A percentile compares a stretch with the other conserved stretches of the same genome.
Evolutionary conservation across 1,140 invertebrate species (phyloP).

Genomic region (Zaprionus ornatus): DNA sequence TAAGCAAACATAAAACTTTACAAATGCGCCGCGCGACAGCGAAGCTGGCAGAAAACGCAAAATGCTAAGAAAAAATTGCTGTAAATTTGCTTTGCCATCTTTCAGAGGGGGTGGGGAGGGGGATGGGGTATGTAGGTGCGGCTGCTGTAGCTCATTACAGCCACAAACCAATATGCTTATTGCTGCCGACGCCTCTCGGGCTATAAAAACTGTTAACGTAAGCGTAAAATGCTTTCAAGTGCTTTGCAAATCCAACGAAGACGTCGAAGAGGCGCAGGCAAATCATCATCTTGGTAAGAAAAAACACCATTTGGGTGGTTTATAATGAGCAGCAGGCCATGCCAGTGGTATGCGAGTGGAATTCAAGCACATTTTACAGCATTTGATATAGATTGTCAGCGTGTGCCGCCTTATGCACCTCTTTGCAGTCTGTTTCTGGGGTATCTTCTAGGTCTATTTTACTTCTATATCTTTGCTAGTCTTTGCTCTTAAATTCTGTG

Average conservation of each 20-base stretch:
- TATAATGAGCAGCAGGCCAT: constrained; percentile 60
- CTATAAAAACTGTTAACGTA: constrained; percentile 81
- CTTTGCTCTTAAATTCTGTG: constrained; percentile 15
- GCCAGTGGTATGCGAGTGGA: not conserved
- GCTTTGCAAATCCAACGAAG: constrained; percentile 70
- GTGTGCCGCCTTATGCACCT: too few species aligned
- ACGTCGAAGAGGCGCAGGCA: constrained; percentile 17
- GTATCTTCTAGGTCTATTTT: not conserved
- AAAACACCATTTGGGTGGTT: constrained; percentile 32
- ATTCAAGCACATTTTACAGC: not conserved
- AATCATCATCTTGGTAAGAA: constrained; percentile 38
- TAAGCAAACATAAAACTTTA: constrained; percentile 81
- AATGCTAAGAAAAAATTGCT: constrained; percentile 48
- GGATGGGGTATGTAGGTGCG: not conserved
- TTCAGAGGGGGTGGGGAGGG: not conserved
- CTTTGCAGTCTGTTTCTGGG: not conserved
- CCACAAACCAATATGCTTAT: constrained; percentile 82
- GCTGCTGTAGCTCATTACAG: constrained; percentile 67
- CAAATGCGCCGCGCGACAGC: constrained; percentile 58
- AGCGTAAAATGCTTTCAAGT: constrained; percentile 82
- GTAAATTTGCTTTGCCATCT: constrained; percentile 64
- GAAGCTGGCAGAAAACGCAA: constrained; percentile 13
- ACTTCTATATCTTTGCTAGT: not conserved
- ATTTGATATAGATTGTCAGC: too few species aligned
- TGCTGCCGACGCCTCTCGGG: constrained; percentile 52